A percentile compares a stretch with the other conserved stretches of the same genome.
Evolutionary conservation across 2,113 vertebrate species (phyloP).

Genomic region (Catagonus wagneri): DNA sequence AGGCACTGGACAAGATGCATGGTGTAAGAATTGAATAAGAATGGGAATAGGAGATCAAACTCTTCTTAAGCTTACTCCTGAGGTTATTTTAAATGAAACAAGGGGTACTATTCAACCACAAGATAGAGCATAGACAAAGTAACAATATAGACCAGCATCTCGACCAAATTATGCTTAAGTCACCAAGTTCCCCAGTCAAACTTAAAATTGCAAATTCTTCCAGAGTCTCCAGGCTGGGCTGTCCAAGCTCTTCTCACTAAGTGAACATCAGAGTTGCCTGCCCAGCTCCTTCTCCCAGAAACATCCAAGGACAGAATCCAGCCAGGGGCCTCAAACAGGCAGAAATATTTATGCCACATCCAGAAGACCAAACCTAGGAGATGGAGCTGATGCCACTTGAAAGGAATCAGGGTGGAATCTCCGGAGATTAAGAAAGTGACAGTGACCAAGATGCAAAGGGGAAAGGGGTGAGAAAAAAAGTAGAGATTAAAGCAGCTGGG

Average conservation of each 20-base stretch:
- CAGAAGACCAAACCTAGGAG: conserved; percentile 19
- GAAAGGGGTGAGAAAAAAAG: conserved; percentile 48
- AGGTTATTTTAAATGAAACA: not conserved
- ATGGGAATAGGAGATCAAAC: not conserved
- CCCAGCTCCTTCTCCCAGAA: conserved; percentile 16
- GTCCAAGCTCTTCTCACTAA: not conserved
- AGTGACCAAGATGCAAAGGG: conserved; percentile 63
- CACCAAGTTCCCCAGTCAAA: not conserved
- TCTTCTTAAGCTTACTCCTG: not conserved
- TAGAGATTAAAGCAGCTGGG: conserved; percentile 50
- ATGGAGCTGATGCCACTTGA: conserved; percentile 64
- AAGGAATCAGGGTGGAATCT: conserved; percentile 57
- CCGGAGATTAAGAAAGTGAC: conserved; percentile 63
- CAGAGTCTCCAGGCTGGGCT: not conserved
- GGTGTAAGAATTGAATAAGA: not conserved
- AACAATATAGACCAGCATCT: not conserved
- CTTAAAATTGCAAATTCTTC: not conserved
- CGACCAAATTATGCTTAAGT: rapidly evolving
- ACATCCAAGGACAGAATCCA: conserved; percentile 61
- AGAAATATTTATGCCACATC: conserved; percentile 63
- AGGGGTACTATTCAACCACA: too few species aligned
- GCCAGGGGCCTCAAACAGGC: conserved; percentile 16
- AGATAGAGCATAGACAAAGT: rapidly evolving
- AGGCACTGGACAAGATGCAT: not conserved
- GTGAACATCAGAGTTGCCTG: not conserved